Conservation (phyloP, 1,140 invertebrate genomes). For the Anadara kagoshimensis region DNA sequence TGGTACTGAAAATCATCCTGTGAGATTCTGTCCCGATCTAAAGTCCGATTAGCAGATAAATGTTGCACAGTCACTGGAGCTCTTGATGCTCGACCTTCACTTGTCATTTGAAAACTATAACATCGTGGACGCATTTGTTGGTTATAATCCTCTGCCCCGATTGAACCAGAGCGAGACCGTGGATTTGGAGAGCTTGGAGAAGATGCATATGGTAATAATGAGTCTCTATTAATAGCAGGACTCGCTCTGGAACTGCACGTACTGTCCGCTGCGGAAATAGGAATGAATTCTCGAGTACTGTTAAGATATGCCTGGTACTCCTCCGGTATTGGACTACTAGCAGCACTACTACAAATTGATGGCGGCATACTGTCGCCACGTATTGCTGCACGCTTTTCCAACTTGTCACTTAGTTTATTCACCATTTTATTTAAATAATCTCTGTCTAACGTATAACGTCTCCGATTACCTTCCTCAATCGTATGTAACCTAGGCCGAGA, state of each 20-base stretch:
- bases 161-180: conserved; percentile 64
- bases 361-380: conserved; percentile 62
- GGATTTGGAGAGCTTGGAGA: conserved; percentile 55
- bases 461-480: conserved; percentile 63
- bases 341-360: conserved; percentile 61
- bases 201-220: conserved; percentile 55
- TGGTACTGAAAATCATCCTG: conserved; percentile 37
- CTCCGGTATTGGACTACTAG: conserved; percentile 65
- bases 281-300: conserved; percentile 56
- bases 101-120: conserved; percentile 68
- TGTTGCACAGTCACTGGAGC: conserved; percentile 33
- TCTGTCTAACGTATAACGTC: conserved; percentile 61
- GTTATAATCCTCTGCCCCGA: conserved; percentile 58
- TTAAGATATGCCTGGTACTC: conserved; percentile 55
- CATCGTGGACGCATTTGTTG: conserved; percentile 59
- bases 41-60: conserved; percentile 25
- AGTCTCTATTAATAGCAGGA: conserved; percentile 51
- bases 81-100: conserved; percentile 59
- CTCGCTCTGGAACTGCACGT: conserved; percentile 55
- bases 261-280: conserved; percentile 56
- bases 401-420: conserved; percentile 59
- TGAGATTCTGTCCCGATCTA: conserved; percentile 44
- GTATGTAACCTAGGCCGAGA: conserved; percentile 61
- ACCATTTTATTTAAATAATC: conserved; percentile 68
- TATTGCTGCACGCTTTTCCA: conserved; percentile 56